These are phyloP conservation scores for Callinectes sapidus DNA, from an alignment of 2,888 invertebrate species.

Conservation along the genomic window DNA sequence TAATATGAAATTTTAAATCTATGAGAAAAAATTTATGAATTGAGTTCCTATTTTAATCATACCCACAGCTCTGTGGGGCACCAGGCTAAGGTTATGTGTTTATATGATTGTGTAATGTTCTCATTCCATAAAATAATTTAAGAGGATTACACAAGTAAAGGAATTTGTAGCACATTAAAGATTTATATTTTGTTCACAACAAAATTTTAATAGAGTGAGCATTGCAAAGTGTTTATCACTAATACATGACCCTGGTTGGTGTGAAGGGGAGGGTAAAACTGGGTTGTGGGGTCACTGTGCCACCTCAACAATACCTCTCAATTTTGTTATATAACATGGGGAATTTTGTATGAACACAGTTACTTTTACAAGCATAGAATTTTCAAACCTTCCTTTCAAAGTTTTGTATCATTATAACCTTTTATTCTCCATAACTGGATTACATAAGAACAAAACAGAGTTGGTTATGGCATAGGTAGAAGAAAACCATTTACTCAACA, in stretches of 20 bases:
- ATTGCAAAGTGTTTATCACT: constrained; percentile 7
- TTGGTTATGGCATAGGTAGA: background rate
- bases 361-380: constrained; percentile 61
- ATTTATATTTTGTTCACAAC: constrained; percentile 23
- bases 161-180: background rate
- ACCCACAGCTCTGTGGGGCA: constrained; percentile 24
- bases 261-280: background rate
- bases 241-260: constrained; percentile 13
- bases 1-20: constrained; percentile 35
- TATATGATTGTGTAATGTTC: constrained; percentile 5
- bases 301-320: constrained; percentile 31
- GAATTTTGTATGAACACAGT: constrained; percentile 48
- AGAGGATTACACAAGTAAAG: constrained; percentile 15
- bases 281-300: background rate
- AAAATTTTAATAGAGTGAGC: constrained; percentile 16
- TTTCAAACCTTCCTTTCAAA: constrained; percentile 49
- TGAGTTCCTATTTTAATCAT: constrained; percentile 47
- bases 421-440: background rate
- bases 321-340: constrained; percentile 42
- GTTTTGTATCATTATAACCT: constrained; percentile 45
- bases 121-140: constrained; percentile 48
- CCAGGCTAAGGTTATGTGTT: background rate
- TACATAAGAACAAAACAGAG: background rate
- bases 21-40: background rate
- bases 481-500: background rate